A percentile compares a stretch with the other conserved stretches of the same genome.
phyloP scores from a whole-genome alignment of 2,888 invertebrate genomes.

The Acronicta aceris region DNA sequence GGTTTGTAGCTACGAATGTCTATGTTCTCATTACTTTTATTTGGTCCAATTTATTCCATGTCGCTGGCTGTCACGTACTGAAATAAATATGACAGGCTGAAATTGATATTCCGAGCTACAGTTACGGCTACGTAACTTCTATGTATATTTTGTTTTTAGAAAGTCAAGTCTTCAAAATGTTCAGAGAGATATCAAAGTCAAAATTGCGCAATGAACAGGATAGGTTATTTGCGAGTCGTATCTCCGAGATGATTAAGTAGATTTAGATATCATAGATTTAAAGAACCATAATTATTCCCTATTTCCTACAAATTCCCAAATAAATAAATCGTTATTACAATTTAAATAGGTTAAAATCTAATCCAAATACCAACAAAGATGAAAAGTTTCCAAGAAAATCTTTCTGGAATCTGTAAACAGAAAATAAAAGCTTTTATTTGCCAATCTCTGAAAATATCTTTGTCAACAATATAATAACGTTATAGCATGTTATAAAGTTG shows the following conservation, averaged over 20 bases:
- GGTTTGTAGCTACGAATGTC: not conserved
- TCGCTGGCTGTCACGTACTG: slow-evolving; percentile 18
- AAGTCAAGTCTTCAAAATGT: slow-evolving; percentile 11
- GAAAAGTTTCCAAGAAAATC: slow-evolving; percentile 1
- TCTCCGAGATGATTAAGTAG: slow-evolving; percentile 13
- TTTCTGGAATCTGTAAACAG: not conserved
- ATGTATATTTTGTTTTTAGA: slow-evolving; percentile 29
- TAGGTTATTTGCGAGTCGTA: slow-evolving; percentile 30
- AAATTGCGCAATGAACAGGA: slow-evolving; percentile 21
- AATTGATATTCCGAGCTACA: slow-evolving; percentile 31
- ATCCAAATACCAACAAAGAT: not conserved
- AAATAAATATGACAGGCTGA: slow-evolving; percentile 25
- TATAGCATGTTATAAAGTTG: slow-evolving; percentile 43
- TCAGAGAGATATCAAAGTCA: slow-evolving; percentile 39
- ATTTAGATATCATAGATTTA: slow-evolving; percentile 22
- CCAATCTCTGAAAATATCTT: slow-evolving; percentile 16
- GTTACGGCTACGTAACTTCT: slow-evolving; percentile 12
- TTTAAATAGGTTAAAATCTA: not conserved
- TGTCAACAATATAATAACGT: slow-evolving; percentile 39
- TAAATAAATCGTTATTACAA: not conserved
- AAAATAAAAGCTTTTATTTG: slow-evolving; percentile 5
- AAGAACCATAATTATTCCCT: slow-evolving; percentile 19
- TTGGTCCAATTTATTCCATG: slow-evolving; percentile 21
- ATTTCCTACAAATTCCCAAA: slow-evolving; percentile 6
- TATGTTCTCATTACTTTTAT: slow-evolving; percentile 3